These are phyloP conservation scores for Lepidocyrtoides sp. DNA, from an alignment of 2,888 invertebrate genomes.

Conservation along the genomic window DNA sequence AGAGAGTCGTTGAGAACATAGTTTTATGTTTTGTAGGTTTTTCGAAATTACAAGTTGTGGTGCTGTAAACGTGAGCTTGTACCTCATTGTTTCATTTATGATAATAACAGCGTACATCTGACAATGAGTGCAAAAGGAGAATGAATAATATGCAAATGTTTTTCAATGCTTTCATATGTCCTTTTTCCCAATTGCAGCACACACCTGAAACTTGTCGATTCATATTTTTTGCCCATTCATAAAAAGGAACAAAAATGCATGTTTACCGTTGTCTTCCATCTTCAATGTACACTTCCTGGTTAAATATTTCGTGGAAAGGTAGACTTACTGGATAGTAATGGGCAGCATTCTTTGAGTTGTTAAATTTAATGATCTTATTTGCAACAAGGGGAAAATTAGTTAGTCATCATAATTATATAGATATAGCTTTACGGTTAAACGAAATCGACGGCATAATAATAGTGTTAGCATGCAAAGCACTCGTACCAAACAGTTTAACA, in stretches of 20 bases:
- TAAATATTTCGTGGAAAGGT: background rate
- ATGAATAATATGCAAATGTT: background rate
- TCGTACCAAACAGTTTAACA: too few species aligned
- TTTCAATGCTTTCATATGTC: background rate
- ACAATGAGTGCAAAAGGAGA: background rate
- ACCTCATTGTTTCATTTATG: background rate
- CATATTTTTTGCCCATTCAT: background rate
- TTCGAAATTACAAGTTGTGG: constrained; percentile 12
- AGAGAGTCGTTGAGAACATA: background rate
- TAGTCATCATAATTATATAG: too few species aligned
- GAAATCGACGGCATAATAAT: too few species aligned
- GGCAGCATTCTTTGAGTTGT: too few species aligned
- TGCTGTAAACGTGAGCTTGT: background rate
- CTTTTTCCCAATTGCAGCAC: background rate
- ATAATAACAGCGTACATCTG: background rate
- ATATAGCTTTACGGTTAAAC: too few species aligned
- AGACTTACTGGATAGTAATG: too few species aligned
- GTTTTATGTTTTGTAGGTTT: background rate
- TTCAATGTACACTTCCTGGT: background rate
- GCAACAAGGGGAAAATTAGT: too few species aligned
- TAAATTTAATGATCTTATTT: too few species aligned
- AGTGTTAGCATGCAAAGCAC: too few species aligned
- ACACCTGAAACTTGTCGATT: background rate
- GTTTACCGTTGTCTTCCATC: background rate
- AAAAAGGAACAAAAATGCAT: background rate